Evolutionary conservation across 2,113 vertebrate genomes (phyloP).

Genomic region (Melanotaenia duboulayi): DNA sequence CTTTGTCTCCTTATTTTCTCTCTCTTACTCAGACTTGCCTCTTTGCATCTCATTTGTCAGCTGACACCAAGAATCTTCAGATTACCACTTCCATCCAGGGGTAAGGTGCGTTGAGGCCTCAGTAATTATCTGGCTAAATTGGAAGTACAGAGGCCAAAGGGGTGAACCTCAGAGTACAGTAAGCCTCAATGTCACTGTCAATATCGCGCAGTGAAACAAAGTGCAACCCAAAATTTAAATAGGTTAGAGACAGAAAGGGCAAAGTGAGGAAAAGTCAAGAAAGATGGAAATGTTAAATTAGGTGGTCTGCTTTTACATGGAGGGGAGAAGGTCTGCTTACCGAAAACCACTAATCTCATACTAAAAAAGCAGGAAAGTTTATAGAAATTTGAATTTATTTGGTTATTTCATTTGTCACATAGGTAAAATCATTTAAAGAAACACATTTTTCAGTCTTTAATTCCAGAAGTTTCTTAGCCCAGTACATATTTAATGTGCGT

Average conservation of each 20-base stretch:
- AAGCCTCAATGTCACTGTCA: conserved; percentile 50
- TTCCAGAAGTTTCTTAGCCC: neutral
- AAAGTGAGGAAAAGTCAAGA: neutral
- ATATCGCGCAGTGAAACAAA: conserved; percentile 14
- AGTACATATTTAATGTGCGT: neutral
- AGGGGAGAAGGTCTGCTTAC: neutral
- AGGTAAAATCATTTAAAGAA: neutral
- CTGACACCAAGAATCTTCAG: conserved; percentile 47
- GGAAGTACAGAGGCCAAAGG: conserved; percentile 61
- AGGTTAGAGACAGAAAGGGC: conserved; percentile 49
- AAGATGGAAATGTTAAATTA: conserved; percentile 13
- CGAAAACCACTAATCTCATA: conserved; percentile 2
- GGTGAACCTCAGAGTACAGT: conserved; percentile 54
- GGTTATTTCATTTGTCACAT: neutral
- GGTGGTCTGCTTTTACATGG: conserved; percentile 11
- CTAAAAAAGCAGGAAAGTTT: neutral
- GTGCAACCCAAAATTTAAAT: conserved; percentile 59
- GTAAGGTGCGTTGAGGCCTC: conserved; percentile 47
- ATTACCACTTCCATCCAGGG: conserved; percentile 46
- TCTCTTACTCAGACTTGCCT: neutral
- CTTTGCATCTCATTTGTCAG: conserved; percentile 57
- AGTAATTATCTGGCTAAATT: conserved; percentile 69
- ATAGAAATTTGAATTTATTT: neutral
- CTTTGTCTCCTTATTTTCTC: conserved; percentile 8
- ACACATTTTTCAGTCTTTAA: neutral